These are phyloP conservation scores for Atlantisia rogersi DNA, from an alignment of 2,113 vertebrate genomes.

Conservation along the genomic window DNA sequence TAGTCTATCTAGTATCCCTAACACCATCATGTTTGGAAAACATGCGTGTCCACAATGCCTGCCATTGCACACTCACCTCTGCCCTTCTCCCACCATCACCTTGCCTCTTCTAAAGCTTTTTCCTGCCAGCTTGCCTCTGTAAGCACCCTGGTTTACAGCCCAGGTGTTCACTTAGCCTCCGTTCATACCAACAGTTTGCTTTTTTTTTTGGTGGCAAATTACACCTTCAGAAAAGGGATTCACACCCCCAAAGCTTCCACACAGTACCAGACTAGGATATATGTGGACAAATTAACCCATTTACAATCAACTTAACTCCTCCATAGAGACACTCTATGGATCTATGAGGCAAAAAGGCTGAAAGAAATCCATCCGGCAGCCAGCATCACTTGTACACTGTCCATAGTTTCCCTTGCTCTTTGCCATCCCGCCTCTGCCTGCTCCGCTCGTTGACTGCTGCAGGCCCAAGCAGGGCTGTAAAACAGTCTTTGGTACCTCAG, in stretches of 20 bases:
- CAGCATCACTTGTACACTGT: no score
- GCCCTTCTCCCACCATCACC: background rate
- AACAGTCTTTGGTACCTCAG: background rate
- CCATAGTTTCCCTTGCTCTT: background rate
- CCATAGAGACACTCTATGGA: background rate
- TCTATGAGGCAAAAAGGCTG: background rate
- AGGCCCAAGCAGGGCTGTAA: background rate
- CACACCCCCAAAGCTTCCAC: background rate
- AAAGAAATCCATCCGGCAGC: no score
- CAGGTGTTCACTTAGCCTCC: background rate
- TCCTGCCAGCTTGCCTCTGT: background rate
- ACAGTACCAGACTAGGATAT: background rate
- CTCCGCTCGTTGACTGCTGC: background rate
- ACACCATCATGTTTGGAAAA: background rate
- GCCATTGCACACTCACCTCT: background rate
- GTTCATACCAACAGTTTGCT: background rate
- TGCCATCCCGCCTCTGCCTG: background rate
- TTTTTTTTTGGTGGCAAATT: background rate
- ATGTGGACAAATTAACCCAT: background rate
- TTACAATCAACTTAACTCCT: background rate
- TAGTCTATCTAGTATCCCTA: background rate
- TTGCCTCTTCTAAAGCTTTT: background rate
- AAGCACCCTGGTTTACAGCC: background rate
- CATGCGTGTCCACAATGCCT: background rate
- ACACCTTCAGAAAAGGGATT: background rate